phyloP scores from a whole-genome alignment of 2,888 invertebrate genomes.

The Cyclophora punctaria region DNA sequence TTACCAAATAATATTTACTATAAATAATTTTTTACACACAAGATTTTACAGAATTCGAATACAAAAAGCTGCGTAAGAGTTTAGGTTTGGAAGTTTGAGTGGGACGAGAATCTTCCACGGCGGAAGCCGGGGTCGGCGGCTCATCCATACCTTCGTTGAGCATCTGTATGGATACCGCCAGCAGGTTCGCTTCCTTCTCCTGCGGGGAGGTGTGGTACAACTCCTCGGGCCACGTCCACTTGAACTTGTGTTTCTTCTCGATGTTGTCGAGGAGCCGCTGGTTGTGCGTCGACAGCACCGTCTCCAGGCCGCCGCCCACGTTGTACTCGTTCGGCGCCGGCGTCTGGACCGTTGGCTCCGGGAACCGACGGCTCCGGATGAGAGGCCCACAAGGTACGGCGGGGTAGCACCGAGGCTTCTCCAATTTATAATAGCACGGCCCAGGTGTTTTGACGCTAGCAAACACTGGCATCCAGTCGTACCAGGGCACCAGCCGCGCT shows the following conservation, averaged over 20 bases:
- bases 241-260: conserved; percentile 31
- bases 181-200: too few relatives aligned
- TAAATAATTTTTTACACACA: conserved; percentile 4
- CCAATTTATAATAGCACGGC: conserved; percentile 40
- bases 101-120: too few relatives aligned
- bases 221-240: conserved; percentile 30
- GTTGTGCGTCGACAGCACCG: conserved; percentile 48
- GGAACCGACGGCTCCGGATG: conserved; percentile 39
- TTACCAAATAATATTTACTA: too few relatives aligned
- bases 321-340: conserved; percentile 52
- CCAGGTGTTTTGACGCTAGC: conserved; percentile 41
- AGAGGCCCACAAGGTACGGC: conserved; percentile 48
- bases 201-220: too few relatives aligned
- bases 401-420: conserved; percentile 37
- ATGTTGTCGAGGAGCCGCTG: conserved; percentile 40
- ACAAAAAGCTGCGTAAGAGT: too few relatives aligned
- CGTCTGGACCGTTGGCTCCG: conserved; percentile 7
- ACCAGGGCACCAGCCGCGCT: conserved; percentile 51
- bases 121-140: too few relatives aligned
- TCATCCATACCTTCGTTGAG: too few relatives aligned
- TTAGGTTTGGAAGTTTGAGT: too few relatives aligned
- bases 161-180: too few relatives aligned
- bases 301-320: conserved; percentile 42
- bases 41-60: conserved; percentile 6
- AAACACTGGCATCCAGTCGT: conserved; percentile 44